These are phyloP conservation scores for Lycocorax pyrrhopterus DNA, from an alignment of 2,113 vertebrate genomes.

Conservation along the genomic window DNA sequence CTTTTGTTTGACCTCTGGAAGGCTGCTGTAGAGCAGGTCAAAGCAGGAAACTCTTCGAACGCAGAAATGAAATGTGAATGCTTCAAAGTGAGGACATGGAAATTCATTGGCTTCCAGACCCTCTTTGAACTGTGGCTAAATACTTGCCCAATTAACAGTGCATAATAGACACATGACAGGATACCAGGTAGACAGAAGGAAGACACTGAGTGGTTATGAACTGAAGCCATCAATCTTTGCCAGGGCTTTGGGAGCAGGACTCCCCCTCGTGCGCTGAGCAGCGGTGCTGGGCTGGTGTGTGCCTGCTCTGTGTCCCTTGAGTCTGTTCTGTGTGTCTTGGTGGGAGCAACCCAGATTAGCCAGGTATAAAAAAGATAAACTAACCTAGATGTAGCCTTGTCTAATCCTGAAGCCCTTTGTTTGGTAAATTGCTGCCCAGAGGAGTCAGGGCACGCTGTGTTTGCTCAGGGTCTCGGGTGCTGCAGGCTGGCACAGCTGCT, in stretches of 20 bases:
- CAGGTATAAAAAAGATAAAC: no score
- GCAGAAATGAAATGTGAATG: not conserved
- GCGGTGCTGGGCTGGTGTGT: not conserved
- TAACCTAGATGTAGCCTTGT: not conserved
- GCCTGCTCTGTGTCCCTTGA: not conserved
- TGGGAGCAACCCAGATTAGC: not conserved
- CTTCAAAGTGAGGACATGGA: not conserved
- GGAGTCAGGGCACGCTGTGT: not conserved
- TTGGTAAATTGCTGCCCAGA: not conserved
- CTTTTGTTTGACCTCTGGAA: not conserved
- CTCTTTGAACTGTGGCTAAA: not conserved
- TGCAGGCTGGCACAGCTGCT: not conserved
- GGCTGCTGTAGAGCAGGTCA: not conserved
- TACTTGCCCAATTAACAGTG: not conserved
- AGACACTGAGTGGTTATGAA: not conserved
- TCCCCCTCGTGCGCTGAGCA: accelerated
- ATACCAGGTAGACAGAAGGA: accelerated
- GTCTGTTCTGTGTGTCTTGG: accelerated
- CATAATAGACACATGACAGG: not conserved
- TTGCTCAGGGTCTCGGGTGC: not conserved
- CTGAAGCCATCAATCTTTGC: not conserved
- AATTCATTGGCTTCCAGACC: not conserved
- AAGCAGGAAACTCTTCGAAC: not conserved
- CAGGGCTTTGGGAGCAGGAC: not conserved
- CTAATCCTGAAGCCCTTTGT: not conserved